phyloP scores from a whole-genome alignment of 2,113 vertebrate species.

The Dipodomys merriami region DNA sequence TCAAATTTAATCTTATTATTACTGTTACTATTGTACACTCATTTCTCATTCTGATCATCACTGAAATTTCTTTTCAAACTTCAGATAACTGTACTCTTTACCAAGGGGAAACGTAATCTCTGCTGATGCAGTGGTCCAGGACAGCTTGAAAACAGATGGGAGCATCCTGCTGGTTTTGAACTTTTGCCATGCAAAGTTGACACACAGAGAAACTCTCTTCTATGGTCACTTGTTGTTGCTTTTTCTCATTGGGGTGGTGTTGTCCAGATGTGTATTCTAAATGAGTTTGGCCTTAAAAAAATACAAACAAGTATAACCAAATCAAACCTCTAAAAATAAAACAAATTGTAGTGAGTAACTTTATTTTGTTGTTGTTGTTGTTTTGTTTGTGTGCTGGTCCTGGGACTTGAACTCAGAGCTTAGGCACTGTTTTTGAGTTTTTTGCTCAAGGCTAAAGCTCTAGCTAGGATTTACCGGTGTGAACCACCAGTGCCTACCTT shows the following conservation, averaged over 20 bases:
- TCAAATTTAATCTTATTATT: neutral
- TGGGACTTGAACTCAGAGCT: too few relatives aligned
- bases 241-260: conserved; percentile 37
- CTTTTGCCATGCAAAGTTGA: conserved; percentile 67
- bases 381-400: too few relatives aligned
- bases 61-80: neutral
- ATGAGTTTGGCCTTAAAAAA: conserved; percentile 9
- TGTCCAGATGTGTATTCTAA: neutral
- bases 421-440: too few relatives aligned
- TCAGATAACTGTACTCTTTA: conserved; percentile 66
- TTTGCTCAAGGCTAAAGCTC: too few relatives aligned
- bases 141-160: conserved; percentile 81
- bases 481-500: too few relatives aligned
- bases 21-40: neutral
- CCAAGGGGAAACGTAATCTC: conserved; percentile 64
- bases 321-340: conserved; percentile 48
- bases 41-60: neutral
- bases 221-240: neutral
- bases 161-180: conserved; percentile 68
- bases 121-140: conserved; percentile 59
- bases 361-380: too few relatives aligned
- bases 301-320: conserved; percentile 47
- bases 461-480: too few relatives aligned
- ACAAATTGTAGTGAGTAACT: neutral
- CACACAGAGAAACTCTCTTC: conserved; percentile 15